A percentile compares a stretch with the other conserved stretches of the same genome.
Conservation (phyloP, 2,888 invertebrate genomes). For the Petrophora chlorosata region DNA sequence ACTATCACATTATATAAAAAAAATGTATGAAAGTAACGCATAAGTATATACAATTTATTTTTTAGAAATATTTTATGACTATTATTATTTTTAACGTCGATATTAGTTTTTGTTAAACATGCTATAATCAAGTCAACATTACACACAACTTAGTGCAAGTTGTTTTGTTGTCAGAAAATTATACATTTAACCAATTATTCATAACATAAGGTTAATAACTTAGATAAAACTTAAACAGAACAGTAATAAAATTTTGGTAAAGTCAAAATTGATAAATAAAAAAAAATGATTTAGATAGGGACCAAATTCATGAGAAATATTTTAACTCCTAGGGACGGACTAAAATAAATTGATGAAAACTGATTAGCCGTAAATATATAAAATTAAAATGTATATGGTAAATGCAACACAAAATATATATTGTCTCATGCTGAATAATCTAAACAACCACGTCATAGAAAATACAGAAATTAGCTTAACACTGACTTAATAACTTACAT, state of each 20-base stretch:
- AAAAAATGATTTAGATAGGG: conserved; percentile 21
- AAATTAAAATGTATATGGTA: too few relatives aligned
- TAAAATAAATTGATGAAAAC: conserved; percentile 51
- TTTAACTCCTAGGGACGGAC: conserved; percentile 71
- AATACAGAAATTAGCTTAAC: conserved; percentile 44
- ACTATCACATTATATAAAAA: conserved; percentile 71
- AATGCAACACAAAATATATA: conserved; percentile 61
- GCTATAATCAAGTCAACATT: neutral
- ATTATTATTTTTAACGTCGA: conserved; percentile 17
- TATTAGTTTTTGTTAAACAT: conserved; percentile 1
- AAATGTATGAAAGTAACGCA: conserved; percentile 54
- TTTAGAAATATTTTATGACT: conserved; percentile 5
- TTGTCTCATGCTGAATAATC: conserved; percentile 54
- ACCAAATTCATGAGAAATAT: conserved; percentile 12
- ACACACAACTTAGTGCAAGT: too few relatives aligned
- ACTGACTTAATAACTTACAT: conserved; percentile 44
- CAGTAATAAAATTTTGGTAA: conserved; percentile 21
- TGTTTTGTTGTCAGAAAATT: too few relatives aligned
- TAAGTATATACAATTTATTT: conserved; percentile 40
- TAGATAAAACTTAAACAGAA: conserved; percentile 13
- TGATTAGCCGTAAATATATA: too few relatives aligned
- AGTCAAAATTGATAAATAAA: conserved; percentile 7
- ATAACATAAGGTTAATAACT: conserved; percentile 10
- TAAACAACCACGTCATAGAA: conserved; percentile 62
- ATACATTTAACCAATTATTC: too few relatives aligned